Evolutionary conservation across 2,113 vertebrate genomes (phyloP), one percentile per base, ranked within the genome.

Genomic region (Mus musculus): DNA sequence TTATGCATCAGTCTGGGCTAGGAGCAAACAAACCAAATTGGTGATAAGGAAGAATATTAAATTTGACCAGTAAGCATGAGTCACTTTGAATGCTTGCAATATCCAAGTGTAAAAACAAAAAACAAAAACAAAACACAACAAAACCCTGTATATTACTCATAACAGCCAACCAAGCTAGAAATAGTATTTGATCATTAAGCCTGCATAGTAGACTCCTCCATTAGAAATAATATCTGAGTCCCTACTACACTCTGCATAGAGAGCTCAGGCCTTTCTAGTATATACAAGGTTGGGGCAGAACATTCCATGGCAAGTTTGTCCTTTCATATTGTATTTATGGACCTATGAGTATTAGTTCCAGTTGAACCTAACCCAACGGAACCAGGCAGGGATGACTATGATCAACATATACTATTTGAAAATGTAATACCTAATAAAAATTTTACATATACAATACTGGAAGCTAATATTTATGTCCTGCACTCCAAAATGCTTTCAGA

Each of bases 41-140:
- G 72, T 54, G 67, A 69, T 5, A 73, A 42, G 46, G 81, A 89
- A 89, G 24, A 87, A 94, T 82, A 95, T 28, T 87, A 92, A 88
- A 56, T 82, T 71, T 90, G n/a, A 88, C 42, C 63, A 80, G 22
- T 56, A 56, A 87, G 26, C 33, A 20, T 52, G 49, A 91, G 33
- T 94, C 71, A 95, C 49, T 46, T n/a, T 92, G 88, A 75, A 71
- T 88, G 75, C 14, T 28, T 36, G 1, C 26, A 91, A 94, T 2
- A 89, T 4, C 46, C 72, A 72, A 67, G 65, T 67, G 28, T 33
- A 67, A 81, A 75, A 92, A 19, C 80, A 0, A 36, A 71, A 67
- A 24, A 26, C 30, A 36, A 71, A 67, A 24, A 26, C 30, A 67
- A n/a, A 80, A 28, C 39, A n/a, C 3, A 72, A n/a, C 7, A 72